These are phyloP conservation scores for Odontesthes bonariensis DNA, from an alignment of 2,113 vertebrate species.

Conservation along the genomic window DNA sequence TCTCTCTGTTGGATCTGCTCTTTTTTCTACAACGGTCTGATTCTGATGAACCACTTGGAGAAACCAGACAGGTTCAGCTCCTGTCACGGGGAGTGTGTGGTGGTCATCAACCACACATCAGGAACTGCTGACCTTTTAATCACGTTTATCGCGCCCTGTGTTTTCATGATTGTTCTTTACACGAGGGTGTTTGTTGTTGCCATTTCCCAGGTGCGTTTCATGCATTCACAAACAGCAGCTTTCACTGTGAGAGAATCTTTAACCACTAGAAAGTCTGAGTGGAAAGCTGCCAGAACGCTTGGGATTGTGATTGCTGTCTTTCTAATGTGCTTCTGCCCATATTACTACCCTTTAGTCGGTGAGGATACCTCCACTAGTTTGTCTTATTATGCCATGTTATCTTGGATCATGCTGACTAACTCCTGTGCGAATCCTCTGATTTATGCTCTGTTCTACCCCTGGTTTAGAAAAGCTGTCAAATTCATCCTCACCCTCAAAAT, in stretches of 20 bases:
- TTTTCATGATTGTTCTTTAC: constrained; percentile 59
- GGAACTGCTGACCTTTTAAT: constrained; percentile 46
- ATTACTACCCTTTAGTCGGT: constrained; percentile 41
- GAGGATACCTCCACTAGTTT: constrained; percentile 7
- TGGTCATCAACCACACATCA: constrained; percentile 28
- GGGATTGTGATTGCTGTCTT: constrained; percentile 53
- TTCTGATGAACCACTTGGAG: constrained; percentile 23
- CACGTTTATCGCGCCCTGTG: constrained; percentile 27
- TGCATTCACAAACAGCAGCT: not conserved
- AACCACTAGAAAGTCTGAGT: constrained; percentile 32
- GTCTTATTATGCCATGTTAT: accelerated
- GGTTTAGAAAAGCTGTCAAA: constrained; percentile 33
- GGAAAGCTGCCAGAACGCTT: constrained; percentile 65
- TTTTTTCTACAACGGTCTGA: constrained; percentile 30
- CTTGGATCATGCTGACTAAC: constrained; percentile 48
- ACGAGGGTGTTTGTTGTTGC: constrained; percentile 60
- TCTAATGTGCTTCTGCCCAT: constrained; percentile 55
- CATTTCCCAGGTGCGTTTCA: constrained; percentile 62
- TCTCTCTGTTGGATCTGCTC: constrained; percentile 29
- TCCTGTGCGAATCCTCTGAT: constrained; percentile 64
- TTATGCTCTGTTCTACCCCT: constrained; percentile 20
- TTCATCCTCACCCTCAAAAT: constrained; percentile 65
- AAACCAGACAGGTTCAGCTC: constrained; percentile 17
- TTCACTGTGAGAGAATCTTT: not conserved
- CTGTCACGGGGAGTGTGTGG: constrained; percentile 50